Percentiles rank a stretch among this genome's conserved stretches.
Evolutionary conservation across 2,797 vertebrate species (phyloP).

Genomic region (Pempheris klunzingeri): DNA sequence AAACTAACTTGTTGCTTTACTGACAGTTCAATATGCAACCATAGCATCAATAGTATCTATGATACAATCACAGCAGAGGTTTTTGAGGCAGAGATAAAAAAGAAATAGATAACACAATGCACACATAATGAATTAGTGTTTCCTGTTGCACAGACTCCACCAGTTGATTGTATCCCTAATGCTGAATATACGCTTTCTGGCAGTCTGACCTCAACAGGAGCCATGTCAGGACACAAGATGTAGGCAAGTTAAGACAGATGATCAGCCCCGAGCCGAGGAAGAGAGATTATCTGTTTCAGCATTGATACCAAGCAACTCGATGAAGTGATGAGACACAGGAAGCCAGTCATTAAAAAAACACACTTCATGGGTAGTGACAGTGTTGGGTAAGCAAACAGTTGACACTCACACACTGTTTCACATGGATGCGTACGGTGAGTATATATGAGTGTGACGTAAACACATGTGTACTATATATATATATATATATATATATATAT

Average conservation of each 20-base stretch:
- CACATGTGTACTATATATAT: too few relatives aligned
- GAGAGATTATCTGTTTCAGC: background rate
- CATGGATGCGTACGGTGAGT: too few relatives aligned
- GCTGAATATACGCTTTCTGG: background rate
- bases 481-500: too few relatives aligned
- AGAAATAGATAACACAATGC: background rate
- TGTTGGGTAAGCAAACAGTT: constrained; percentile 17
- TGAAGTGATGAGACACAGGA: constrained; percentile 1
- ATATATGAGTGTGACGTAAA: too few relatives aligned
- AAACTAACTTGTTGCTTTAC: background rate
- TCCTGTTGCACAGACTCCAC: background rate
- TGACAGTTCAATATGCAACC: background rate
- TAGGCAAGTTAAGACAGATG: background rate
- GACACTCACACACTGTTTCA: too few relatives aligned
- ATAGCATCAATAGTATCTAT: background rate
- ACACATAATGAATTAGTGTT: background rate
- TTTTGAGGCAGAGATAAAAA: background rate
- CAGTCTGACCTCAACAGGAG: background rate
- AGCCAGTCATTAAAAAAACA: background rate
- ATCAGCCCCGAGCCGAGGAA: background rate
- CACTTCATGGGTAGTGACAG: background rate
- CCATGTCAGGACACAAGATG: background rate
- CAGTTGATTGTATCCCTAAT: background rate
- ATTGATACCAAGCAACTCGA: background rate
- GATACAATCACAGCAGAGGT: background rate